phyloP scores from a whole-genome alignment of 2,888 invertebrate species.

The Molanna angustata region DNA sequence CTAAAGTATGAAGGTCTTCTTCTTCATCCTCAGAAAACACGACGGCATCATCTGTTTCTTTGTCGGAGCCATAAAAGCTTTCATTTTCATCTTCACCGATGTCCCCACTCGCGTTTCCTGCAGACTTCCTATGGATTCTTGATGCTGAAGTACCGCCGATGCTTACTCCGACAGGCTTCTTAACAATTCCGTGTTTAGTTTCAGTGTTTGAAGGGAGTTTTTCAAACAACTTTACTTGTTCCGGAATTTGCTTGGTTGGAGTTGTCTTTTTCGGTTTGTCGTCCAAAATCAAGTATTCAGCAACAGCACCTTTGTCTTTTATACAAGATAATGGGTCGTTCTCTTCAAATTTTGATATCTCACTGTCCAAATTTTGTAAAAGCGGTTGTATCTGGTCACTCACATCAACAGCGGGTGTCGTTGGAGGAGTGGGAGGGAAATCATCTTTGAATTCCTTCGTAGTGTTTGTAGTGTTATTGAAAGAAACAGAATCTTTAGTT shows the following conservation, averaged over 20 bases:
- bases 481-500: conserved; percentile 17
- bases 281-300: conserved; percentile 41
- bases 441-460: conserved; percentile 1
- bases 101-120: conserved; percentile 24
- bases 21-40: conserved; percentile 60
- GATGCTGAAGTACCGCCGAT: conserved; percentile 24
- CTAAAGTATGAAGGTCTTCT: conserved; percentile 2
- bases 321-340: conserved; percentile 21
- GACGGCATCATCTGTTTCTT: conserved; percentile 58
- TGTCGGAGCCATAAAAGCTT: conserved; percentile 60
- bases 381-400: conserved; percentile 12
- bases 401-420: conserved; percentile 19
- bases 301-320: conserved; percentile 39
- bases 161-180: conserved; percentile 19
- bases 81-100: conserved; percentile 45
- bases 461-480: conserved; percentile 5
- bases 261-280: conserved; percentile 27
- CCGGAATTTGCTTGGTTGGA: background rate
- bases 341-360: conserved; percentile 18
- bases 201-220: too few species aligned
- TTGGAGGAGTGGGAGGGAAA: conserved; percentile 22
- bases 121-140: conserved; percentile 23
- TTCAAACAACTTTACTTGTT: background rate
- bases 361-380: conserved; percentile 21
- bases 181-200: background rate